phyloP scores from a whole-genome alignment of 1,140 invertebrate species.

The Anastatus disparis region DNA sequence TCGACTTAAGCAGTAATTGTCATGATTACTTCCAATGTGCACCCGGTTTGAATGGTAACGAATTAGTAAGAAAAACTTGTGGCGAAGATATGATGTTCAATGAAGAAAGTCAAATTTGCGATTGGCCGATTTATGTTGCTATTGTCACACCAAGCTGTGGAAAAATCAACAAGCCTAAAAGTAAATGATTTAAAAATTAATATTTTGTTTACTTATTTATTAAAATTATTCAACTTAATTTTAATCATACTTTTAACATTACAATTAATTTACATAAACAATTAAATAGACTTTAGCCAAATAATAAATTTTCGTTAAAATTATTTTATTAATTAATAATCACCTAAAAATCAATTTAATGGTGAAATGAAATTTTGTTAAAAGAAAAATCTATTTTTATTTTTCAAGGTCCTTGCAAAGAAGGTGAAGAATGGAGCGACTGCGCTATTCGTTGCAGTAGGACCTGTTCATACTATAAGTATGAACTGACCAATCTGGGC shows the following conservation, averaged over 20 bases:
- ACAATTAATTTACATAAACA: too few relatives aligned
- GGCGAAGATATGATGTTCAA: conserved; percentile 72
- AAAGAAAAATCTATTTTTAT: not conserved
- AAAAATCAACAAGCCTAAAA: too few relatives aligned
- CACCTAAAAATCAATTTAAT: too few relatives aligned
- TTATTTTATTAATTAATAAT: too few relatives aligned
- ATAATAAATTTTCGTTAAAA: too few relatives aligned
- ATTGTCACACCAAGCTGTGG: conserved; percentile 70
- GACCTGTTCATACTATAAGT: conserved; percentile 62
- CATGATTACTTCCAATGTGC: conserved; percentile 64
- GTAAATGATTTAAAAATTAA: too few relatives aligned
- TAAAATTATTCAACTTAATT: too few relatives aligned
- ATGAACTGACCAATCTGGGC: conserved; percentile 58
- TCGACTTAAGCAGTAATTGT: conserved; percentile 70
- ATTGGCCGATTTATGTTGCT: conserved; percentile 72
- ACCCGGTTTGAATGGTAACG: conserved; percentile 53
- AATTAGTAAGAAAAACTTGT: conserved; percentile 71
- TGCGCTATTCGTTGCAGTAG: conserved; percentile 74
- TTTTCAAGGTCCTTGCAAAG: conserved; percentile 54
- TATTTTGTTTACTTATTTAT: too few relatives aligned
- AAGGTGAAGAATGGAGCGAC: conserved; percentile 64
- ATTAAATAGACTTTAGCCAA: too few relatives aligned
- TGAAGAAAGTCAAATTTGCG: conserved; percentile 70
- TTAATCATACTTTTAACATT: too few relatives aligned
- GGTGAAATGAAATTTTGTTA: too few relatives aligned